These are phyloP conservation scores for Chinchilla lanigera DNA, from an alignment of 2,113 vertebrate species.

Conservation along the genomic window DNA sequence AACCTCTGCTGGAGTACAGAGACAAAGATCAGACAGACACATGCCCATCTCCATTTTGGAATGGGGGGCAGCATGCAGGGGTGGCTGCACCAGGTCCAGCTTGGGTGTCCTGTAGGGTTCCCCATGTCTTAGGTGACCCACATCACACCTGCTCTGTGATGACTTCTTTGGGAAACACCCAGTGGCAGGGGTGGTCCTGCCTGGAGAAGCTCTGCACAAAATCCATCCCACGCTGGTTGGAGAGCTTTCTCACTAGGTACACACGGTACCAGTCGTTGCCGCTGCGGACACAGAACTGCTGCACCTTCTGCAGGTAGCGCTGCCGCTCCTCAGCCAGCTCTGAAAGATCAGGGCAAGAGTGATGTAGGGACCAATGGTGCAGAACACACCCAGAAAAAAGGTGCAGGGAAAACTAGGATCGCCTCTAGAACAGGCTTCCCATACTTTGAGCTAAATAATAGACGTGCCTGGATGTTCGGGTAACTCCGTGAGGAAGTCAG, in stretches of 20 bases:
- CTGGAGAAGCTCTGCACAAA: slow-evolving; percentile 88
- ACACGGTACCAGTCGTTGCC: slow-evolving; percentile 92
- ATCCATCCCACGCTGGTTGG: slow-evolving; percentile 89
- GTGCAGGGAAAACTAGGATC: accelerated
- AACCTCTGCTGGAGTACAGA: accelerated
- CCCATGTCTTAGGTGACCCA: neutral
- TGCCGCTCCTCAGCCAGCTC: slow-evolving; percentile 69
- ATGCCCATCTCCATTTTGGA: neutral
- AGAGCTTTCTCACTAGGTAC: slow-evolving; percentile 92
- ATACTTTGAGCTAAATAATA: accelerated
- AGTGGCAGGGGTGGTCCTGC: slow-evolving; percentile 77
- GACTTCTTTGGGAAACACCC: slow-evolving; percentile 92
- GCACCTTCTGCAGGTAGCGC: slow-evolving; percentile 79
- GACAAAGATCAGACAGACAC: neutral
- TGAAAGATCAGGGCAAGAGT: neutral
- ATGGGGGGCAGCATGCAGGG: accelerated
- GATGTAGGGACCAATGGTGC: neutral
- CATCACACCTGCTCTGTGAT: slow-evolving; percentile 86
- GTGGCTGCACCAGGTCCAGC: too few species aligned
- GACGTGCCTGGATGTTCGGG: slow-evolving; percentile 68
- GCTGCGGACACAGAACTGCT: slow-evolving; percentile 82
- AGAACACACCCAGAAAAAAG: accelerated
- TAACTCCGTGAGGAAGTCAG: slow-evolving; percentile 84
- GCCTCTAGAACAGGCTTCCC: neutral
- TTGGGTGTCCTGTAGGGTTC: neutral